Evolutionary conservation across 2,888 invertebrate genomes (phyloP), one percentile per base, ranked within the genome.

Genomic region (Brenthis daphne): DNA sequence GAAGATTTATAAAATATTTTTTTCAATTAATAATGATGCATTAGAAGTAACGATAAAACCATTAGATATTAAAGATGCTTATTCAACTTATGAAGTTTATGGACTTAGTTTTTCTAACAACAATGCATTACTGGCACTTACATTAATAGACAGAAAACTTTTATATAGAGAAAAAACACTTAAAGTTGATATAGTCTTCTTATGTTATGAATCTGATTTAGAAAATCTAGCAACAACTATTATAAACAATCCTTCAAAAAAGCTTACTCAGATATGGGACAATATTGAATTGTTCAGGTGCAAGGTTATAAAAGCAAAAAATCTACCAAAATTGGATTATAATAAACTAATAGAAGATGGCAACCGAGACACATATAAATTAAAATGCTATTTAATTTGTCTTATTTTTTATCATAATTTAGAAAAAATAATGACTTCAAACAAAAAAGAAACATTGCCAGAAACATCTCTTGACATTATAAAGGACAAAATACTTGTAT

Each of bases 351-450:
- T 84, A 50, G 57, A 70, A 58, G 79, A 83, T 65, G 81, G 77
- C 4, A 75, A 80, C 0, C 74, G 65, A 3, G 82, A 89, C 76
- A 60, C 80, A 0, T 90, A 89, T 71, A 82, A 83, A 71, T 76
- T 87, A 0, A 91, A 88, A 82, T 68, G 92, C 2, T 91, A 88
- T 77, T 78, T 81, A 6, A 76, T 87, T 8, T 64, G 91, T 2
- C 64, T 85, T 8, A 81, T 68, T 16, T 74, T 87, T 2, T 84
- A 83, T 61, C 69, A 74, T 11, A 81, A 74, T 67, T 76, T 89
- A 51, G 79, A 79, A 71, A 82, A 24, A 74, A 82, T 6, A 81
- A 81, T 72, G 73, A 84, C 33, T 29, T 58, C 48, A 16, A n/a
- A 37, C 0, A 68, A 73, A 58, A 56, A 63, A 66, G 68, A 68